Conservation (phyloP, 1,140 invertebrate genomes). For the Rhyzopertha dominica region DNA sequence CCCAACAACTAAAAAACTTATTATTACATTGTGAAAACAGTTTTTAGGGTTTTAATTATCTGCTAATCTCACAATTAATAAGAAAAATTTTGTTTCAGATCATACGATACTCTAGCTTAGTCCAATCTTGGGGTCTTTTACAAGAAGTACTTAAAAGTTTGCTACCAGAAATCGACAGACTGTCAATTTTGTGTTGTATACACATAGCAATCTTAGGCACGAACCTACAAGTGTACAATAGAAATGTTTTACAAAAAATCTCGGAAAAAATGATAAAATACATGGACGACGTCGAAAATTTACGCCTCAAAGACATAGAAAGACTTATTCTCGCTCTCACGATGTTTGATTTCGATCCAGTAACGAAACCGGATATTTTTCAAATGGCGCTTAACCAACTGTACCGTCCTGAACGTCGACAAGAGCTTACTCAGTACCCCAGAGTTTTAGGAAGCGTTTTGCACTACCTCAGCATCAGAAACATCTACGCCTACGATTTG, state of each 20-base stretch:
- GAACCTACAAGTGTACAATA: slow-evolving; percentile 38
- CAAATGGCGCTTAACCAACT: slow-evolving; percentile 48
- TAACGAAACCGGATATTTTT: slow-evolving; percentile 45
- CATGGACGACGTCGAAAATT: slow-evolving; percentile 29
- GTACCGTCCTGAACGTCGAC: slow-evolving; percentile 40
- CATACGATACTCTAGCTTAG: slow-evolving; percentile 44
- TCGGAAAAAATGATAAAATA: slow-evolving; percentile 23
- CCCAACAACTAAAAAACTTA: too few species aligned
- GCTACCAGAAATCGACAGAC: slow-evolving; percentile 42
- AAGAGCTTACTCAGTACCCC: slow-evolving; percentile 49
- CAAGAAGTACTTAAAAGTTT: slow-evolving; percentile 38
- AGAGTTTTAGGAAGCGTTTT: slow-evolving; percentile 45
- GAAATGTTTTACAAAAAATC: slow-evolving; percentile 17
- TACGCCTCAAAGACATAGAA: slow-evolving; percentile 61
- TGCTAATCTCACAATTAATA: too few species aligned
- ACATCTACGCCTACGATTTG: slow-evolving; percentile 51
- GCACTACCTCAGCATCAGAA: slow-evolving; percentile 46
- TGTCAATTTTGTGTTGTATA: slow-evolving; percentile 46
- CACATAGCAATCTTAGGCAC: slow-evolving; percentile 53
- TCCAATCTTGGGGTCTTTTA: slow-evolving; percentile 32
- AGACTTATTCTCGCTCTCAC: slow-evolving; percentile 50
- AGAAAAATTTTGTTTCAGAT: too few species aligned
- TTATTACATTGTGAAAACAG: too few species aligned
- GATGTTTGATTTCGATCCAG: slow-evolving; percentile 48
- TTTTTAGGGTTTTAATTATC: too few species aligned